These are phyloP conservation scores for Steatocranus sp. DNA, from an alignment of 2,797 vertebrate genomes.

Conservation along the genomic window DNA sequence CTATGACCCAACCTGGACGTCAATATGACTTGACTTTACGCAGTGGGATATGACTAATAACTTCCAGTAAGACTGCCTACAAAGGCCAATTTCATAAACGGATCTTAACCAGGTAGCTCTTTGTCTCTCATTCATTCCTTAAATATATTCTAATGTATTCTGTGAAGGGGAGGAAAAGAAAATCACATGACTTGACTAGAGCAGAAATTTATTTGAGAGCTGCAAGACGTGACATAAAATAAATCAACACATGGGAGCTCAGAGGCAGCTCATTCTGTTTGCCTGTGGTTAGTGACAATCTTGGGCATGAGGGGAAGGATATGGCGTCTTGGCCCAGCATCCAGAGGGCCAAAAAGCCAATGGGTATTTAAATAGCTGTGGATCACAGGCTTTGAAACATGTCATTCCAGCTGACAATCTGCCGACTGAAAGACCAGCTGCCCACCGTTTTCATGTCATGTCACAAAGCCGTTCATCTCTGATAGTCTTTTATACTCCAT, in stretches of 20 bases:
- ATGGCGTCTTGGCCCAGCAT: slow-evolving; percentile 3
- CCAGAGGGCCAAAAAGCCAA: slow-evolving; percentile 26
- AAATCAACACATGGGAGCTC: slow-evolving; percentile 3
- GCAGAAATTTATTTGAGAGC: not conserved
- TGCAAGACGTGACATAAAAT: slow-evolving; percentile 1
- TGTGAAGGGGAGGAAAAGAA: fast-evolving
- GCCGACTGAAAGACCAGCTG: slow-evolving; percentile 20
- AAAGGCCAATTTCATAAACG: not conserved
- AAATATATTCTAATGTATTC: not conserved
- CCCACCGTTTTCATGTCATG: slow-evolving; percentile 6
- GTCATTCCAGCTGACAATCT: slow-evolving; percentile 42
- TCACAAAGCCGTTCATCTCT: not conserved
- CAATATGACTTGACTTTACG: not conserved
- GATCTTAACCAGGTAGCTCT: not conserved
- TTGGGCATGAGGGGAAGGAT: slow-evolving; percentile 5
- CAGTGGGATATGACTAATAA: not conserved
- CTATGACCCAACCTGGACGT: not conserved
- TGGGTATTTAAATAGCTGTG: slow-evolving; percentile 52
- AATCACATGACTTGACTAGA: not conserved
- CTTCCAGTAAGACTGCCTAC: not conserved
- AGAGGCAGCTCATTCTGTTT: slow-evolving; percentile 13
- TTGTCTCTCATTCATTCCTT: not conserved
- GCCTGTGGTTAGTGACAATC: slow-evolving; percentile 36
- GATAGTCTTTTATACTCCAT: not conserved
- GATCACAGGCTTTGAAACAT: slow-evolving; percentile 41